Evolutionary conservation across 2,888 invertebrate species (phyloP).

Genomic region (Drosophila monieri): DNA sequence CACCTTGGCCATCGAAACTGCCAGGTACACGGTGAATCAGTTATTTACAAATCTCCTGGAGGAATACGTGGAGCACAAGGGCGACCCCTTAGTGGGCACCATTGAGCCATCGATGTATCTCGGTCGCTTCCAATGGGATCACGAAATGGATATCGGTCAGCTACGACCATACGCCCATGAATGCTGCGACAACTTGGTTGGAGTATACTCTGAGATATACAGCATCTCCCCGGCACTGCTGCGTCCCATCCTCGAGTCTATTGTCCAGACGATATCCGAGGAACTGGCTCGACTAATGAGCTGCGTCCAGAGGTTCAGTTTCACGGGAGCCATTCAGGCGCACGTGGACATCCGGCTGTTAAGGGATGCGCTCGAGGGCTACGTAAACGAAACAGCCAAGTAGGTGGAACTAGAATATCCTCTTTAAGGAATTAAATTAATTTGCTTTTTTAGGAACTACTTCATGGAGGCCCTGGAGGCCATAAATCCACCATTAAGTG

Average conservation of each 20-base stretch:
- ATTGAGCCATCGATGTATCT: conserved; percentile 98
- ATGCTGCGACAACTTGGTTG: conserved; percentile 91
- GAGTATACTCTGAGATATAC: conserved; percentile 84
- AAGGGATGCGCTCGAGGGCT: conserved; percentile 87
- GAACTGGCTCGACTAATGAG: conserved; percentile 95
- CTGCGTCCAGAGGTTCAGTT: conserved; percentile 89
- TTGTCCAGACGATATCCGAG: conserved; percentile 96
- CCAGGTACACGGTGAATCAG: conserved; percentile 86
- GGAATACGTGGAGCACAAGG: conserved; percentile 94
- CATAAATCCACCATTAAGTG: conserved; percentile 87
- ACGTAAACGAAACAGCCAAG: conserved; percentile 88
- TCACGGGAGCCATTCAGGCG: conserved; percentile 90
- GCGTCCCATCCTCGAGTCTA: conserved; percentile 88
- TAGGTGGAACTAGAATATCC: conserved; percentile 84
- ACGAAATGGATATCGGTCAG: conserved; percentile 90
- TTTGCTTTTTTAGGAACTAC: conserved; percentile 86
- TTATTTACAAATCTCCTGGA: conserved; percentile 87
- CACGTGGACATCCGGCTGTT: conserved; percentile 90
- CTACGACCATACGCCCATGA: conserved; percentile 95
- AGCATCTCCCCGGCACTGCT: conserved; percentile 91
- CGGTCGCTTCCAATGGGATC: conserved; percentile 94
- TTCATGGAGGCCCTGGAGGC: conserved; percentile 92
- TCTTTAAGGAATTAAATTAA: not conserved
- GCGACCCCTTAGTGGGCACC: conserved; percentile 97
- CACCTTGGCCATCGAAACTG: conserved; percentile 88